Base-by-base conservation (phyloP, 1,140 invertebrate species). In the Calephelis virginiensis region DNA sequence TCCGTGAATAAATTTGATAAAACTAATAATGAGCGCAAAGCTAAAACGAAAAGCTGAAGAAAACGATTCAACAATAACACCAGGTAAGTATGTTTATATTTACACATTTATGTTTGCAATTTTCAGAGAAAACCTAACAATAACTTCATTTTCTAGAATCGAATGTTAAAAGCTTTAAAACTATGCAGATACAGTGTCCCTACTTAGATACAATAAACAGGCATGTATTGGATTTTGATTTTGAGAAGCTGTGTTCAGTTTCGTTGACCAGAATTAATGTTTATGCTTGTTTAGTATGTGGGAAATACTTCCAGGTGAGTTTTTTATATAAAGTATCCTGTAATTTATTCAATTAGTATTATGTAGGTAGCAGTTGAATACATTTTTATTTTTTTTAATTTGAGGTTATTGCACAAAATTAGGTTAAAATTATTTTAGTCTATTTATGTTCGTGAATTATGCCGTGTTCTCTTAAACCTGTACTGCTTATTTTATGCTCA, bases 211-310 rank as follows among this genome's bases (percentile, higher is more conserved):
- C 98, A 13, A 99, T 99, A 56, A 99, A 99, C 90, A 93, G 98
- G 61, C 97, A 98, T 84, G 95, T 99, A 73, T 92, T 99, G 61
- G 99, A 99, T 92, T 99, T 99, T 94, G 99, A 99, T 93, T 99
- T 99, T 94, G 99, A 99, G 89, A 99, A 99, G 89, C 91, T 99
- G 5, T 99, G 99, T 87, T 99, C 98, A 1, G 96, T 99, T 17
- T 99, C 98, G 5, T 89, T 99, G 50, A 99, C 98, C 0, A 95
- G 99, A 82, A 98, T 99, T 64, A 99, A 99, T 93, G 98, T 99
- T 28, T 99, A 99, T 91, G 99, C 98, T n/a, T 99, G 99, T 88
- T 92, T 99, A 45, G 98, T 99, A 3, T 99, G 99, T 92, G 99
- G 99, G 17, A 99, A 99, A 92, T 99, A 99, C 89, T 99, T 99